These are phyloP conservation scores for Raja brachyura DNA, from an alignment of 2,113 vertebrate species.

Conservation along the genomic window DNA sequence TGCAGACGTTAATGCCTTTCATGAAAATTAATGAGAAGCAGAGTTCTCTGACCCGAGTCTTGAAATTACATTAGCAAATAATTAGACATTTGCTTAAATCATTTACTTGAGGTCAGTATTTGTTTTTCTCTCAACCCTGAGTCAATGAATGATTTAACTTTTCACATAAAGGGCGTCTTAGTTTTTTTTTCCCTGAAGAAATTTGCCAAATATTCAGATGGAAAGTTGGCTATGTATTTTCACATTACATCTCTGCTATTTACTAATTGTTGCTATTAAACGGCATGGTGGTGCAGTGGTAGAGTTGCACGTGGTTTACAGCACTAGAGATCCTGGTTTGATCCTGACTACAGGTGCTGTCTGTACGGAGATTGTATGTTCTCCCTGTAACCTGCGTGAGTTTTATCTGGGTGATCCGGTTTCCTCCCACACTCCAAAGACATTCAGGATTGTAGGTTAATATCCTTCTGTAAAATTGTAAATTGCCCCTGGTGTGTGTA, in stretches of 20 bases:
- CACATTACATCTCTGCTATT: background rate
- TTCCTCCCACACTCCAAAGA: no score
- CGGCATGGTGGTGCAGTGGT: no score
- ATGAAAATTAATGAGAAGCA: constrained; percentile 34
- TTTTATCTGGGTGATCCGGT: no score
- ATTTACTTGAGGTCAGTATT: constrained; percentile 36
- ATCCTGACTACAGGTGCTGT: no score
- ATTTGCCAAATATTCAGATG: background rate
- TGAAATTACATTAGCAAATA: constrained; percentile 36
- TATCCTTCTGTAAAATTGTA: no score
- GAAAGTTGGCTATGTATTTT: background rate
- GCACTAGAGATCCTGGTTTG: no score
- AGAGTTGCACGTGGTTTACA: no score
- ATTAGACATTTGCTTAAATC: constrained; percentile 30
- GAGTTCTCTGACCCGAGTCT: constrained; percentile 29
- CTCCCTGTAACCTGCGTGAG: no score
- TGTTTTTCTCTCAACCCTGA: background rate
- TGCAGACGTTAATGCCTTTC: background rate
- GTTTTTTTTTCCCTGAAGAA: background rate
- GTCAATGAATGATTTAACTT: constrained; percentile 12
- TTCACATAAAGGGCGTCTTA: background rate
- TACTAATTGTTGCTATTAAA: background rate
- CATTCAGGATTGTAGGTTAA: no score
- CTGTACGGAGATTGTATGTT: no score
- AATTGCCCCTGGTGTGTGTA: no score